phyloP scores from a whole-genome alignment of 2,888 invertebrate species.

The Cephus spinipes region DNA sequence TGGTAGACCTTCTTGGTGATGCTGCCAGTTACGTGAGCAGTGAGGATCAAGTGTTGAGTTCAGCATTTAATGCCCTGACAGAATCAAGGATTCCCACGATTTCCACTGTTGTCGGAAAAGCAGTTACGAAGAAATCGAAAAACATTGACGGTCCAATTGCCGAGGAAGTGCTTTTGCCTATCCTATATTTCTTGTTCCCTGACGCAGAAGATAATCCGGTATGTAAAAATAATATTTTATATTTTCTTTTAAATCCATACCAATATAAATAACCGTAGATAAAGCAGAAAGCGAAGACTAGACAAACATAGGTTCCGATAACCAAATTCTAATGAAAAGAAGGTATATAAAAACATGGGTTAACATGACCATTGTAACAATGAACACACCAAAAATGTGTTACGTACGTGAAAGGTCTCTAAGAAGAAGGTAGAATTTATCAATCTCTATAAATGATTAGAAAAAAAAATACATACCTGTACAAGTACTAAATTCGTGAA shows the following conservation, averaged over 20 bases:
- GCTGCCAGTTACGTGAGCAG: slow-evolving; percentile 57
- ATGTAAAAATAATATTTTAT: slow-evolving; percentile 27
- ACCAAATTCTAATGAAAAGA: not conserved
- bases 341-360: not conserved
- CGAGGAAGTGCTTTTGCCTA: slow-evolving; percentile 79
- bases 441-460: not conserved
- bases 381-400: not conserved
- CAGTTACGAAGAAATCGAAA: slow-evolving; percentile 67
- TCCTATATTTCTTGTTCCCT: slow-evolving; percentile 88
- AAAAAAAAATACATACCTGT: not conserved
- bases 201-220: slow-evolving; percentile 80
- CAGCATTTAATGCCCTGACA: slow-evolving; percentile 76
- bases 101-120: slow-evolving; percentile 70
- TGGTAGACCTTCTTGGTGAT: slow-evolving; percentile 71
- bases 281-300: not conserved
- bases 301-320: not conserved
- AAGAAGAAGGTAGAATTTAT: not conserved
- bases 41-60: slow-evolving; percentile 52
- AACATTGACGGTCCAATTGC: slow-evolving; percentile 82
- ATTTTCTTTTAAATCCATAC: not conserved
- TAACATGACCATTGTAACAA: not conserved
- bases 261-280: not conserved
- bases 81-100: slow-evolving; percentile 80
- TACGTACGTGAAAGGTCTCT: not conserved
- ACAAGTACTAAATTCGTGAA: not conserved